Evolutionary conservation across 2,888 invertebrate genomes (phyloP).

Genomic region (Synanthedon myopaeformis): DNA sequence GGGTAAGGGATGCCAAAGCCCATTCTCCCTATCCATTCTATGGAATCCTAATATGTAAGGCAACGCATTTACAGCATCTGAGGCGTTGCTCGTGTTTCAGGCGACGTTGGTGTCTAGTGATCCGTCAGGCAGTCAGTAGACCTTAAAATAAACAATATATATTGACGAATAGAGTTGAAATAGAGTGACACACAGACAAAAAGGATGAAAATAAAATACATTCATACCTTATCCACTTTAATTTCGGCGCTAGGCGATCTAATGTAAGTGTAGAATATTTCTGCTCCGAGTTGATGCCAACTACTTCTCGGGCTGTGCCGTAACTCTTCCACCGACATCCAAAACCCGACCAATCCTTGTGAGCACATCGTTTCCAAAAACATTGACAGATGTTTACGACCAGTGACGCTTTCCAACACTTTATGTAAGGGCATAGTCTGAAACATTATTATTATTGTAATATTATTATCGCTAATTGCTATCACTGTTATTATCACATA

Average conservation of each 20-base stretch:
- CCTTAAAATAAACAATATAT: no score
- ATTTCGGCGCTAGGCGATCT: conserved; percentile 84
- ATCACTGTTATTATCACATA: no score
- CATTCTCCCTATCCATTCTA: no score
- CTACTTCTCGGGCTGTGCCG: conserved; percentile 79
- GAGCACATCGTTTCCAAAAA: conserved; percentile 87
- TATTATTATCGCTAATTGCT: no score
- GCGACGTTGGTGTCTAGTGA: no score
- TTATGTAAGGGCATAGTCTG: conserved; percentile 79
- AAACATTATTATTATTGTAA: conserved; percentile 19
- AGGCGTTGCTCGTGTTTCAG: no score
- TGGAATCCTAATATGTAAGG: no score
- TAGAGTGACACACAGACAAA: no score
- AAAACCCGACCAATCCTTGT: conserved; percentile 87
- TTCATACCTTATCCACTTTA: conserved; percentile 78
- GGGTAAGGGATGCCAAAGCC: no score
- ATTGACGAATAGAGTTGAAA: no score
- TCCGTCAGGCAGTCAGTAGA: no score
- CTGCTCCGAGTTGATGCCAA: conserved; percentile 90
- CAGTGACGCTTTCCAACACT: conserved; percentile 82
- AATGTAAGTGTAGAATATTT: conserved; percentile 91
- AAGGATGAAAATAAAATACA: background rate
- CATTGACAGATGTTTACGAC: conserved; percentile 82
- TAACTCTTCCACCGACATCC: conserved; percentile 88
- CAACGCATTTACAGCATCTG: no score